Conservation (phyloP, 2,888 invertebrate genomes). For the Heliconius aoede region DNA sequence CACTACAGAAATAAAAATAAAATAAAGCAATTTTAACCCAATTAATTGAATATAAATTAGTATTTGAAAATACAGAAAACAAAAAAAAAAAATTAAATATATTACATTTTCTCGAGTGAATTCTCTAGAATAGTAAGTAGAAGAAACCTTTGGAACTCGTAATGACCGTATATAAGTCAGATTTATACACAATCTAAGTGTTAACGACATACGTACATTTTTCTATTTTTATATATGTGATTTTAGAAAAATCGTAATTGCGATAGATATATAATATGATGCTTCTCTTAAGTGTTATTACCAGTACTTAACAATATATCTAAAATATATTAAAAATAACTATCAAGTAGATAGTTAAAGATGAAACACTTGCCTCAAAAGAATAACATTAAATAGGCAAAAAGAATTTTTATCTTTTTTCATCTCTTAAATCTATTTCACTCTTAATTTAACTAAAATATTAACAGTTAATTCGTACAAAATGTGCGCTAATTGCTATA, state of each 20-base stretch:
- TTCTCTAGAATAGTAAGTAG: not conserved
- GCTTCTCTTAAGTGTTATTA: not conserved
- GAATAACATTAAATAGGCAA: not conserved
- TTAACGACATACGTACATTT: slow-evolving; percentile 11
- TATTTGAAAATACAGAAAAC: not conserved
- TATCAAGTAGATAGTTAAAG: not conserved
- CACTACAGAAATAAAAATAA: no score
- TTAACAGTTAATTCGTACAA: slow-evolving; percentile 21
- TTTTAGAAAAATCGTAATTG: not conserved
- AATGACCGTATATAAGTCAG: slow-evolving; percentile 20
- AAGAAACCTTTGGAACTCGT: slow-evolving; percentile 21
- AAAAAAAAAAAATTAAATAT: not conserved
- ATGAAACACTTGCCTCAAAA: slow-evolving; percentile 7
- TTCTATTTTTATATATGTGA: not conserved
- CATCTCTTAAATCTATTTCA: slow-evolving; percentile 3
- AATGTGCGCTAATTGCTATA: slow-evolving; percentile 20
- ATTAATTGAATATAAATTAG: no score
- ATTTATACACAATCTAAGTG: slow-evolving; percentile 17
- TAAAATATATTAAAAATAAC: not conserved
- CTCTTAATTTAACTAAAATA: slow-evolving; percentile 11
- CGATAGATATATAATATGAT: not conserved
- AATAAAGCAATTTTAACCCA: no score
- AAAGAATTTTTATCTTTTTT: not conserved
- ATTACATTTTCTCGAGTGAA: no score
- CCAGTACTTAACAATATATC: not conserved